These are phyloP conservation scores for Diarsia brunnea DNA, from an alignment of 2,888 invertebrate genomes.

Conservation along the genomic window DNA sequence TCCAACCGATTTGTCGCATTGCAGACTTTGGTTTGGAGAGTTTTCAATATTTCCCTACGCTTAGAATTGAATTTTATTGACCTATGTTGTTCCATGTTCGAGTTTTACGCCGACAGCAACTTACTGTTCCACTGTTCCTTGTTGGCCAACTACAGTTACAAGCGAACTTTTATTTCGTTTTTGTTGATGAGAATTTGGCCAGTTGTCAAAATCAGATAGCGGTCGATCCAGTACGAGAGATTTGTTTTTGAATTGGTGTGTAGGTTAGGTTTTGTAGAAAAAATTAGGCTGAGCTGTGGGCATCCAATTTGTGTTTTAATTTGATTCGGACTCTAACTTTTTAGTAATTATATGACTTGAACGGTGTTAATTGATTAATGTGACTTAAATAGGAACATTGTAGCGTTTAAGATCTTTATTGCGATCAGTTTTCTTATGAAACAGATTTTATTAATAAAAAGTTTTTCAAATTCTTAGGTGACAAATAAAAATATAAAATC, in stretches of 20 bases:
- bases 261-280: conserved; percentile 22
- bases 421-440: neutral
- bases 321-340: neutral
- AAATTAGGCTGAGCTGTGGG: neutral
- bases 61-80: conserved; percentile 69
- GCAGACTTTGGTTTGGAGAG: conserved; percentile 78
- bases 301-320: neutral
- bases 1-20: conserved; percentile 87
- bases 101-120: conserved; percentile 60
- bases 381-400: neutral
- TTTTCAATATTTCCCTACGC: conserved; percentile 79
- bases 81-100: conserved; percentile 66
- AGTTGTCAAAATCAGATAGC: conserved; percentile 60
- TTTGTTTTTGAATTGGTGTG: conserved; percentile 56
- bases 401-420: neutral
- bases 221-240: conserved; percentile 45
- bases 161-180: conserved; percentile 58
- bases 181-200: conserved; percentile 59
- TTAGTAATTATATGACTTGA: neutral
- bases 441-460: too few species aligned
- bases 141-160: conserved; percentile 38
- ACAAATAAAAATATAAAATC: too few species aligned
- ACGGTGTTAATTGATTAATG: neutral
- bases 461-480: too few species aligned
- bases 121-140: conserved; percentile 52